Evolutionary conservation across 2,113 vertebrate species (phyloP).

Genomic region (Thunnus maccoyii): DNA sequence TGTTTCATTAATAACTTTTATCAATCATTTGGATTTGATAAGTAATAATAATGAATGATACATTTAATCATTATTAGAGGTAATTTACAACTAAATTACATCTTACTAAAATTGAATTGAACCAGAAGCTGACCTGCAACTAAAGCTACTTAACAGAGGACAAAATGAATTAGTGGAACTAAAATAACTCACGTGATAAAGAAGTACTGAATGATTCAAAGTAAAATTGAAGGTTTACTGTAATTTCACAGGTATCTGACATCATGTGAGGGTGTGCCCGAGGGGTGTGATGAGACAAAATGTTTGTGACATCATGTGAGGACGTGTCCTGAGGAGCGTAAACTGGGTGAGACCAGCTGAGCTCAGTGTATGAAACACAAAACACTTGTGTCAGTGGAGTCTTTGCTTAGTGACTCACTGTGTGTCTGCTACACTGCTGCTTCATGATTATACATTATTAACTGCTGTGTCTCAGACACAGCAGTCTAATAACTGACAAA

Average conservation of each 20-base stretch:
- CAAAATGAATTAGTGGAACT: too few species aligned
- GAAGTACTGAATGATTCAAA: background rate
- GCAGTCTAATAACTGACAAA: too few species aligned
- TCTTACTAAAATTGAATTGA: too few species aligned
- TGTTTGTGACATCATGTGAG: background rate
- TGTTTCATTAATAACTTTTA: too few species aligned
- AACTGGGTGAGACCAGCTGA: slow-evolving; percentile 13
- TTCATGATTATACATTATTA: slow-evolving; percentile 1
- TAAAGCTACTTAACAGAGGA: too few species aligned
- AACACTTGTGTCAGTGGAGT: background rate
- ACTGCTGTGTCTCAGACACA: background rate
- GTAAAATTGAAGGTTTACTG: too few species aligned
- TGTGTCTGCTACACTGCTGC: background rate
- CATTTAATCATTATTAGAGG: too few species aligned
- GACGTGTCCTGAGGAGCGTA: background rate
- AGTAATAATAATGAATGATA: too few species aligned
- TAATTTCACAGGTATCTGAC: background rate
- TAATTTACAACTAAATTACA: too few species aligned
- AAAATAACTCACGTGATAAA: too few species aligned
- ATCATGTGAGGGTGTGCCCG: background rate
- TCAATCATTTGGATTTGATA: too few species aligned
- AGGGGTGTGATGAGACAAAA: slow-evolving; percentile 10
- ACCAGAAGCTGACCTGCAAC: too few species aligned
- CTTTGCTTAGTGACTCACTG: slow-evolving; percentile 13
- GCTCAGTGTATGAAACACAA: background rate